Evolutionary conservation across 2,888 invertebrate genomes (phyloP), one percentile per base, ranked within the genome.

Genomic region (Brassicogethes aeneus): DNA sequence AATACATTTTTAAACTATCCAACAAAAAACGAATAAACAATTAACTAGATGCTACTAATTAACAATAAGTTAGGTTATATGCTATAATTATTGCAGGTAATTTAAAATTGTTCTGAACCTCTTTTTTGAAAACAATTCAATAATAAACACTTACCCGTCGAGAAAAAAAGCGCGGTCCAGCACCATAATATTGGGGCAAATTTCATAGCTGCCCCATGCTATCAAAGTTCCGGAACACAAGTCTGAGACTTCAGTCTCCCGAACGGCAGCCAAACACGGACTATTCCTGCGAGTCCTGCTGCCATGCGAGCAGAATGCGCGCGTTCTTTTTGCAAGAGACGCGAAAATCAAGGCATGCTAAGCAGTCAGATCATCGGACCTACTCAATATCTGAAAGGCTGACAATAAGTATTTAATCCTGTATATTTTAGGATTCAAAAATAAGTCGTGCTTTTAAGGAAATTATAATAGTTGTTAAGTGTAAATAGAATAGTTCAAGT

Each of bases 301-400:
- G 54, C 54, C 60, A 56, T 58, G 58, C 60, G 55, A 57, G 45
- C 46, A 51, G 54, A 57, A 56, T 59, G 57, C 59, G 60, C 59
- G 59, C 59, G 59, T 3, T 51, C 50, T 35, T 45, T 40, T 56
- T 48, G 49, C 49, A 47, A 44, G 54, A 54, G 56, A 51, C 54
- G 53, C 50, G 49, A 53, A 49, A 49, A 55, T 57, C 54, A 54
- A 57, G 56, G 57, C 55, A 54, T 55, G 57, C 49, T 50, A 50
- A 52, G 51, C 49, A 47, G 52, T 46, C 47, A 43, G 49, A 52
- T 51, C 52, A 54, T 51, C 50, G 46, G 48, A 45, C 41, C 48
- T 52, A 51, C 52, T 50, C 52, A 45, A 52, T 53, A 51, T 48
- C 48, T 47, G 42, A 43, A 17, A 37, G 33, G 32, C 32, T 32